phyloP scores from a whole-genome alignment of 2,888 invertebrate genomes.

The Lagria hirta region DNA sequence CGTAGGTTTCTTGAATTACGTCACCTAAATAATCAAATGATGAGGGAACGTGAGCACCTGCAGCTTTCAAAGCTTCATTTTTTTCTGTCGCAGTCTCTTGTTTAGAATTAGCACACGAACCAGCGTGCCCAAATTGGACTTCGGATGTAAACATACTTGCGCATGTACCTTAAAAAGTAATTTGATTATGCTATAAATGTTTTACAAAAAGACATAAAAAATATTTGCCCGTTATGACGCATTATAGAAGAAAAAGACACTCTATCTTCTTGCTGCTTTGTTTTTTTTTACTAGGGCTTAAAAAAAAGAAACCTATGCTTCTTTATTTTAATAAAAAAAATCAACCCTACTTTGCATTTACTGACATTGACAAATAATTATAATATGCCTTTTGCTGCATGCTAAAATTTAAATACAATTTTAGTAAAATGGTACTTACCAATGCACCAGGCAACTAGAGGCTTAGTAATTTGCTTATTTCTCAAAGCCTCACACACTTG shows the following conservation, averaged over 20 bases:
- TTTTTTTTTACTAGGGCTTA: no score
- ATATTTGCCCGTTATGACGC: no score
- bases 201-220: no score
- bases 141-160: constrained; percentile 80
- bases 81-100: constrained; percentile 90
- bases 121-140: constrained; percentile 98
- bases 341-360: no score
- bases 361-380: no score
- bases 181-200: no score
- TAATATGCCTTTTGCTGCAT: no score
- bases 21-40: constrained; percentile 90
- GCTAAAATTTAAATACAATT: no score
- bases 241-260: no score
- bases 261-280: no score
- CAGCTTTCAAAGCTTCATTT: constrained; percentile 78
- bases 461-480: constrained; percentile 81
- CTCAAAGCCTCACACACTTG: constrained; percentile 88
- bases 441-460: constrained; percentile 98
- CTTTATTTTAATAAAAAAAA: no score
- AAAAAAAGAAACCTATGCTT: no score
- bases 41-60: constrained; percentile 88
- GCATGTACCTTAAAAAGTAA: constrained; percentile 46
- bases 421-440: constrained; percentile 58
- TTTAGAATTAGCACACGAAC: constrained; percentile 90
- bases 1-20: constrained; percentile 73